Evolutionary conservation across 1,140 invertebrate genomes (phyloP).

Genomic region (Augochlora pura): DNA sequence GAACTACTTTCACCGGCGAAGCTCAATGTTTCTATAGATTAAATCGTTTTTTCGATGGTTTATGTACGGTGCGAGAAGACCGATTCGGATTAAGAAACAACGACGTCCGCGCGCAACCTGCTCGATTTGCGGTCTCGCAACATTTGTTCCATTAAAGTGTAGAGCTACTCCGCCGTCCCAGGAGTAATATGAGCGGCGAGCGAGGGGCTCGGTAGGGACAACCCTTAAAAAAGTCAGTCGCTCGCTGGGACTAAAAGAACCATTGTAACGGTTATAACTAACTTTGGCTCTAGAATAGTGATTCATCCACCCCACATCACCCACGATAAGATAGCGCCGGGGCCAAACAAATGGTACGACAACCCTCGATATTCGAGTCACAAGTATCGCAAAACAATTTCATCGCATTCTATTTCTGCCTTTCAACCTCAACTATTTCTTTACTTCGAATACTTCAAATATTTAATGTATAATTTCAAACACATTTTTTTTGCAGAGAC

Average conservation of each 20-base stretch:
- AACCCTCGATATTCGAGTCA: not conserved
- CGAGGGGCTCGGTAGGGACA: slow-evolving; percentile 50
- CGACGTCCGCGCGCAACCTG: not conserved
- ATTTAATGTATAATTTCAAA: too few relatives aligned
- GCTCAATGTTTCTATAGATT: too few relatives aligned
- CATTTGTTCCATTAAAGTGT: slow-evolving; percentile 76
- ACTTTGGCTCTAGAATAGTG: slow-evolving; percentile 32
- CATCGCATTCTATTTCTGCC: not conserved
- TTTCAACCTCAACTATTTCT: too few relatives aligned
- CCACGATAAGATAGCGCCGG: not conserved
- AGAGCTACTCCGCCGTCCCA: slow-evolving; percentile 61
- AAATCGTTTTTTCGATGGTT: too few relatives aligned
- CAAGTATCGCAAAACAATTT: not conserved
- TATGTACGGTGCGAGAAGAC: not conserved
- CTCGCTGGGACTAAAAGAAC: slow-evolving; percentile 42
- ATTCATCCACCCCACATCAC: slow-evolving; percentile 42
- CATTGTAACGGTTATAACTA: slow-evolving; percentile 33
- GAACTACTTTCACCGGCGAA: too few relatives aligned
- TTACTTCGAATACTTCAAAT: too few relatives aligned
- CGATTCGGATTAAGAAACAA: not conserved
- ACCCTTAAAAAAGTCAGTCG: slow-evolving; percentile 65
- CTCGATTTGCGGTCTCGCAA: slow-evolving; percentile 57
- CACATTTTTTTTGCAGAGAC: too few relatives aligned
- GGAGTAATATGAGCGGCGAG: slow-evolving; percentile 62
- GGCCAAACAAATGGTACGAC: not conserved